Evolutionary conservation across 2,888 invertebrate species (phyloP).

Genomic region (Eristalinus sepulchralis): DNA sequence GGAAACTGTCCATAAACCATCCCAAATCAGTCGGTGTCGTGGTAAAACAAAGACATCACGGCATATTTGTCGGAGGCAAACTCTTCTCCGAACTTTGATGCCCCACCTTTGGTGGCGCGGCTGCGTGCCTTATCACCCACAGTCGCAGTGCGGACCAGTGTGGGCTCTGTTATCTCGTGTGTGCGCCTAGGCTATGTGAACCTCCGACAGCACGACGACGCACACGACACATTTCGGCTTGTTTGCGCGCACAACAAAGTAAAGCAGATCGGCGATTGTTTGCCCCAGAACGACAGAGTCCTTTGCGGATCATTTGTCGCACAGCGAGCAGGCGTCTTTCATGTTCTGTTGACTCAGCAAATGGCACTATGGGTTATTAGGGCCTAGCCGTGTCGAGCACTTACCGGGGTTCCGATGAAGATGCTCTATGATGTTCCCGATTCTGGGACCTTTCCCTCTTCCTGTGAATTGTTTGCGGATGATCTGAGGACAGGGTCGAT

Average conservation of each 20-base stretch:
- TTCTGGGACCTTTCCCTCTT: conserved; percentile 22
- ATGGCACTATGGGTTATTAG: conserved; percentile 49
- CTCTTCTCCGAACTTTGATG: conserved; percentile 32
- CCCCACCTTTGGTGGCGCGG: background rate
- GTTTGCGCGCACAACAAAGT: conserved; percentile 42
- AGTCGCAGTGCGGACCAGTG: background rate
- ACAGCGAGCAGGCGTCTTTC: conserved; percentile 36
- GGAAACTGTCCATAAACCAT: conserved; percentile 64
- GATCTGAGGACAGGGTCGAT: conserved; percentile 25
- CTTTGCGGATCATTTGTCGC: conserved; percentile 54
- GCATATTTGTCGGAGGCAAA: conserved; percentile 50
- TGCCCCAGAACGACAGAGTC: conserved; percentile 37
- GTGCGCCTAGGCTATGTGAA: conserved; percentile 29
- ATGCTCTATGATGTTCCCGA: conserved; percentile 37
- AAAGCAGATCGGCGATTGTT: conserved; percentile 7
- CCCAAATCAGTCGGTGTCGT: conserved; percentile 31
- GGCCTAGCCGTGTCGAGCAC: conserved; percentile 27
- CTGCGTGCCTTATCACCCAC: background rate
- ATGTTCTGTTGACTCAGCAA: conserved; percentile 49
- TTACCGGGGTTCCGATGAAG: conserved; percentile 28
- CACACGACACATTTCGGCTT: conserved; percentile 22
- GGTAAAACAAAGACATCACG: conserved; percentile 56
- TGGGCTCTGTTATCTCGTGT: conserved; percentile 37
- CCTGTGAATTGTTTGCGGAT: conserved; percentile 43
- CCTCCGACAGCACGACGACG: conserved; percentile 29